Base-by-base conservation (phyloP, 2,113 vertebrate species). In the Ammodytes marinus region DNA sequence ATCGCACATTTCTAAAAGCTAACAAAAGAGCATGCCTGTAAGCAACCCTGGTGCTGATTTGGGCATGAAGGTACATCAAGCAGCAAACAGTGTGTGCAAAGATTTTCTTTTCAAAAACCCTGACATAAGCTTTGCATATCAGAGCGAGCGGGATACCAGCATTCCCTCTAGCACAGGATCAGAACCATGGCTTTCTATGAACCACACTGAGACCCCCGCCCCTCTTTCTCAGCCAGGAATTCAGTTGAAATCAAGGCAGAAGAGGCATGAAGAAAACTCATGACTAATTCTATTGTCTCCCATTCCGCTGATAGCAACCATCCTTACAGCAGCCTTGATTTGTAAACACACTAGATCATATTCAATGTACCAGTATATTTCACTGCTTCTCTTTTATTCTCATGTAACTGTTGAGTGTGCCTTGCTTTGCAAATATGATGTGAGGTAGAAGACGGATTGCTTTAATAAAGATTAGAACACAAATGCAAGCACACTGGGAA, bases 1-100 rank as follows among this genome's bases (percentile, higher is more conserved):
- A 40, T 43, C 69, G 69, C 69, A 79, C 65, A 86, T 90, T 88
- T 89, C 53, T 14, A 92, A 27, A 88, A 90, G 81, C 87, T 63
- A 90, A 93, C 88, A 87, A 91, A 86, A 80, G 83, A 74, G 67
- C 86, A 86, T 89, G 88, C 89, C 88, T 91, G 84, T 84, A 84
- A 93, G 89, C 89, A 87, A 84, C 64, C 35, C 58, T 80, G 58
- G 49, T 78, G 86, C 84, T 91, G 86, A 89, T 92, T 90, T 80
- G 55, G 64, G 85, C 78, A 86, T 89, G 84, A 85, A 83, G 79
- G 88, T 74, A 85, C 66, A 84, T 83, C 80, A 77, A 86, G 80
- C 58, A 73, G 74, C 86, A 89, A 88, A 85, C 69, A 76, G 40
- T 66, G 66, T 82, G 74, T 89, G 80, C 86, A 79, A 91, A 90